A percentile compares a stretch with the other conserved stretches of the same genome.
Conservation (phyloP, 2,797 vertebrate genomes). For the Huso huso region DNA sequence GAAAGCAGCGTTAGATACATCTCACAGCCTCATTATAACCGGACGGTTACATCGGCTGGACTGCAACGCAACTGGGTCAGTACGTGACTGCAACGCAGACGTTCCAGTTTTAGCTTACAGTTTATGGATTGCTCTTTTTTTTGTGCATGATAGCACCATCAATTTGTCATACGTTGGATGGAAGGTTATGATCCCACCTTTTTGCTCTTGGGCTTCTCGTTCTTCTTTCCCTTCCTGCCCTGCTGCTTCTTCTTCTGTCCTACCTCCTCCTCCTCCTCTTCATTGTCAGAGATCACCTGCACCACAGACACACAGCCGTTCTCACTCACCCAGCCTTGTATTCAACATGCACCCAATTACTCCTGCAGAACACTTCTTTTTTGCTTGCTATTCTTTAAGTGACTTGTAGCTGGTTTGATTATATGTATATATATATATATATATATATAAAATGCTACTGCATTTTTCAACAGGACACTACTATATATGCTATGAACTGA, state of each 20-base stretch:
- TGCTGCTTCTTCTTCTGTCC: slow-evolving; percentile 9
- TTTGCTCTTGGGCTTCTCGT: slow-evolving; percentile 43
- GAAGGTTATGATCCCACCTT: slow-evolving; percentile 39
- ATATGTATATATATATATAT: no score
- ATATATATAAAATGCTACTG: no score
- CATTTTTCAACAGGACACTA: no score
- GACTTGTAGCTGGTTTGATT: background rate
- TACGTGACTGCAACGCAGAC: no score
- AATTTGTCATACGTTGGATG: background rate
- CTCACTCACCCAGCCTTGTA: slow-evolving; percentile 13
- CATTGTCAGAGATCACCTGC: slow-evolving; percentile 36
- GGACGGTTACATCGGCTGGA: background rate
- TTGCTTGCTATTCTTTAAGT: background rate
- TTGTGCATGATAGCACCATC: no score
- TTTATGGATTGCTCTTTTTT: no score
- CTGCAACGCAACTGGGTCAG: no score
- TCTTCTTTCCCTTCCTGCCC: slow-evolving; percentile 44
- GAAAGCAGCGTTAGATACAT: no score
- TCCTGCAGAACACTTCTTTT: background rate
- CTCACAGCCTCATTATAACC: background rate
- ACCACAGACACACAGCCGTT: slow-evolving; percentile 34
- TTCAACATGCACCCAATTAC: background rate
- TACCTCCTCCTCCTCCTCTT: slow-evolving; percentile 10
- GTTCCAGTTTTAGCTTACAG: no score
- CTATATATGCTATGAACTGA: no score